A percentile compares a stretch with the other conserved stretches of the same genome.
These are phyloP conservation scores for Thumatha senex DNA, from an alignment of 2,888 invertebrate genomes.

Conservation along the genomic window DNA sequence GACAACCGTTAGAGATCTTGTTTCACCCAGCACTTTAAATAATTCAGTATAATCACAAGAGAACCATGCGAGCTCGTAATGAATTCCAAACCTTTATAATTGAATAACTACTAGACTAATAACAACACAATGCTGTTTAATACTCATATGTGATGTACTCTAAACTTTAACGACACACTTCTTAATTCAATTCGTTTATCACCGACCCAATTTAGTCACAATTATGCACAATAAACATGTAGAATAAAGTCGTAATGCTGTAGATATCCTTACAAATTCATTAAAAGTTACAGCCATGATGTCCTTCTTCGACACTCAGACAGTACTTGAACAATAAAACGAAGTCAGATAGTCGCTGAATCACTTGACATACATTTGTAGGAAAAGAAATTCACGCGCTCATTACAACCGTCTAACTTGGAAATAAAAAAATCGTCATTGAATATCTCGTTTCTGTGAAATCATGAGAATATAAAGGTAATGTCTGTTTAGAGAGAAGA, in stretches of 20 bases:
- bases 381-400: conserved; percentile 42
- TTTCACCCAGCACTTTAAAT: too few relatives aligned
- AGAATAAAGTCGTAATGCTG: conserved; percentile 51
- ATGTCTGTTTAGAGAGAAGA: too few relatives aligned
- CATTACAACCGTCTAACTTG: conserved; percentile 26
- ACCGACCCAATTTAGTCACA: conserved; percentile 50
- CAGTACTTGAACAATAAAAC: conserved; percentile 70
- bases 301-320: conserved; percentile 61
- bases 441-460: neutral
- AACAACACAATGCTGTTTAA: too few relatives aligned
- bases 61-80: too few relatives aligned
- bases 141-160: neutral
- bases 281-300: conserved; percentile 60
- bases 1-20: too few relatives aligned
- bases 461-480: neutral
- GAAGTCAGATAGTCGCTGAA: conserved; percentile 59
- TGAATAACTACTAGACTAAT: too few relatives aligned
- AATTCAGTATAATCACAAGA: too few relatives aligned
- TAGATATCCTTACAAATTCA: conserved; percentile 63
- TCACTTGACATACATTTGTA: conserved; percentile 71
- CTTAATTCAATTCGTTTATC: conserved; percentile 39
- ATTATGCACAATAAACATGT: conserved; percentile 54
- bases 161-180: conserved; percentile 14
- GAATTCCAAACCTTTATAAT: too few relatives aligned
- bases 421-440: conserved; percentile 1